phyloP scores from a whole-genome alignment of 2,888 invertebrate genomes.

The Electrophaes corylata region DNA sequence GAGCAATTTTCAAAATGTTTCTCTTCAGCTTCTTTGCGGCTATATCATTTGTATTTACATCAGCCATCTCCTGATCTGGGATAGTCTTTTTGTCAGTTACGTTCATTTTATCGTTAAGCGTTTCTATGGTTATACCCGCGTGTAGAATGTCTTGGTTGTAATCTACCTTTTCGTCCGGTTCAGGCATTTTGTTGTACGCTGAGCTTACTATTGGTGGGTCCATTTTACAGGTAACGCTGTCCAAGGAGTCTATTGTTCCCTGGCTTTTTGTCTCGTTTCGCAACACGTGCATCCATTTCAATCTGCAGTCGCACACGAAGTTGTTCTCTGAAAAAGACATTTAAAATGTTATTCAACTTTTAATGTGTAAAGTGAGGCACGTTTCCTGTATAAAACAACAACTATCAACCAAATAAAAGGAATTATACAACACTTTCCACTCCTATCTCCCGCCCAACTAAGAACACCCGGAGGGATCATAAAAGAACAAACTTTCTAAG shows the following conservation, averaged over 20 bases:
- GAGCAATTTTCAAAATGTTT: slow-evolving; percentile 69
- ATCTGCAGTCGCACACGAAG: slow-evolving; percentile 92
- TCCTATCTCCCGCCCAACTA: slow-evolving; percentile 50
- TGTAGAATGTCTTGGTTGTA: slow-evolving; percentile 70
- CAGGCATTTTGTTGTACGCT: slow-evolving; percentile 76
- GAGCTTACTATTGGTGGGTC: slow-evolving; percentile 80
- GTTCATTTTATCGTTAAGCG: slow-evolving; percentile 64
- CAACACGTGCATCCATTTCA: slow-evolving; percentile 91
- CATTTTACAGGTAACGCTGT: slow-evolving; percentile 88
- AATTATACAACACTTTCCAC: slow-evolving; percentile 54
- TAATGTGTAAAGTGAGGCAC: not conserved
- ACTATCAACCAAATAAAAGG: slow-evolving; percentile 46
- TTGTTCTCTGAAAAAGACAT: slow-evolving; percentile 88
- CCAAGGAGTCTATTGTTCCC: slow-evolving; percentile 87
- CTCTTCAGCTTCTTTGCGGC: slow-evolving; percentile 68
- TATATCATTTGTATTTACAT: slow-evolving; percentile 53
- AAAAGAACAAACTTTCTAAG: slow-evolving; percentile 70
- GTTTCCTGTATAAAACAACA: slow-evolving; percentile 28
- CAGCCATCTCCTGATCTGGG: slow-evolving; percentile 51
- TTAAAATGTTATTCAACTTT: slow-evolving; percentile 9
- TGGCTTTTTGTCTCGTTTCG: slow-evolving; percentile 90
- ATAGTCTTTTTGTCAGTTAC: slow-evolving; percentile 61
- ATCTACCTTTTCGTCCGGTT: slow-evolving; percentile 61
- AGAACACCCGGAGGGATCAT: slow-evolving; percentile 69
- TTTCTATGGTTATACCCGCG: slow-evolving; percentile 68